Percentiles rank a stretch among this genome's conserved stretches.
phyloP scores from a whole-genome alignment of 1,140 invertebrate species.

The Atta texana region DNA sequence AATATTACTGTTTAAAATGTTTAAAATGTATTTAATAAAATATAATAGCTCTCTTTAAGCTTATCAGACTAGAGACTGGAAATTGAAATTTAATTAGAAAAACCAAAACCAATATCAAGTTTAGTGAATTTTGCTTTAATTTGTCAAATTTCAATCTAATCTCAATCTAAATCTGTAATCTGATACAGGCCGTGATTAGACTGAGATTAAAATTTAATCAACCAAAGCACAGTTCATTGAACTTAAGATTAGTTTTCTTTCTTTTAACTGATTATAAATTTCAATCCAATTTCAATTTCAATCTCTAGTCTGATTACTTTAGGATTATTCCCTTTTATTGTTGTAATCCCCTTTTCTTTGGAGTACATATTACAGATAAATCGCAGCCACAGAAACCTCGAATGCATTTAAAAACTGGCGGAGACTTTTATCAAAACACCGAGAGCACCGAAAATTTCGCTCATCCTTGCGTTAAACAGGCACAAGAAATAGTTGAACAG shows the following conservation, averaged over 20 bases:
- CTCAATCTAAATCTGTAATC: too few species aligned
- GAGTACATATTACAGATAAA: constrained; percentile 71
- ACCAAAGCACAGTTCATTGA: too few species aligned
- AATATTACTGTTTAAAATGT: not conserved
- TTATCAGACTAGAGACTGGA: too few species aligned
- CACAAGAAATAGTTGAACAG: constrained; percentile 71
- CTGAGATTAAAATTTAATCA: too few species aligned
- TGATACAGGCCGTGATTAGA: too few species aligned
- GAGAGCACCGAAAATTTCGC: constrained; percentile 78
- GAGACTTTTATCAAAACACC: constrained; percentile 77
- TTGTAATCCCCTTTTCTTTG: constrained; percentile 16
- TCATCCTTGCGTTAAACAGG: constrained; percentile 75
- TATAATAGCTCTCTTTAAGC: not conserved
- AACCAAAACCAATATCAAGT: too few species aligned
- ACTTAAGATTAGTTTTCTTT: too few species aligned
- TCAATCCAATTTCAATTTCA: too few species aligned
- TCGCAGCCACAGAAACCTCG: constrained; percentile 75
- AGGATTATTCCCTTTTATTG: not conserved
- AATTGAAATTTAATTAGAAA: too few species aligned
- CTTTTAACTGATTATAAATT: too few species aligned
- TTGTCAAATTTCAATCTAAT: too few species aligned
- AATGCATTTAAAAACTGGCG: constrained; percentile 77
- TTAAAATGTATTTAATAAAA: not conserved
- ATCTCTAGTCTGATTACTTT: not conserved
- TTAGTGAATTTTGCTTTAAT: too few species aligned